These are phyloP conservation scores for Heterodera filipjevi DNA, from an alignment of 2,888 invertebrate genomes.

Conservation along the genomic window DNA sequence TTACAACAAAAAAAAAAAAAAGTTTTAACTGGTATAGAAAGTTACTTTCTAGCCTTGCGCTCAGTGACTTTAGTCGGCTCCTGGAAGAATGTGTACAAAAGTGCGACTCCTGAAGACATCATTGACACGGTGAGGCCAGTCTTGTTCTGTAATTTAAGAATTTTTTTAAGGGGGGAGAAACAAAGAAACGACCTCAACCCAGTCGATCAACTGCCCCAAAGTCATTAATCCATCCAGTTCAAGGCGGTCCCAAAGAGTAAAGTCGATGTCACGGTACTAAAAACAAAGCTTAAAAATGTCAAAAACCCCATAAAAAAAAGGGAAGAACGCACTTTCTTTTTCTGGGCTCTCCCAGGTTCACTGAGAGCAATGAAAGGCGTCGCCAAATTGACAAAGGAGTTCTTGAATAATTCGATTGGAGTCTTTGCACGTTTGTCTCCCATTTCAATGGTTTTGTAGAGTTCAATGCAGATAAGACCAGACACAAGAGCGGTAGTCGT, in stretches of 20 bases:
- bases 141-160: conserved; percentile 39
- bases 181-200: conserved; percentile 76
- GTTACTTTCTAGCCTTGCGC: conserved; percentile 53
- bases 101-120: conserved; percentile 96
- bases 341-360: conserved; percentile 85
- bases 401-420: conserved; percentile 79
- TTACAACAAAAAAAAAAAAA: neutral
- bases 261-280: conserved; percentile 85
- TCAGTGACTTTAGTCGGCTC: conserved; percentile 66
- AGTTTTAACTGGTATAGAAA: neutral
- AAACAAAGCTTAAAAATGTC: too few relatives aligned
- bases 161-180: neutral
- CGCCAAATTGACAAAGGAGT: conserved; percentile 95
- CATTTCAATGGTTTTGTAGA: conserved; percentile 69
- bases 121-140: conserved; percentile 85
- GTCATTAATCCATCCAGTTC: conserved; percentile 77
- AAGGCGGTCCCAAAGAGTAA: conserved; percentile 97
- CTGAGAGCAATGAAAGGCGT: conserved; percentile 95
- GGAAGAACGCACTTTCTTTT: conserved; percentile 68
- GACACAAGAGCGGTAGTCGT: conserved; percentile 95
- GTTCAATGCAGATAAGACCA: conserved; percentile 88
- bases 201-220: conserved; percentile 86
- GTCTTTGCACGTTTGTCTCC: conserved; percentile 48
- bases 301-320: too few relatives aligned
- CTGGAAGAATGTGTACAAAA: conserved; percentile 99